A percentile compares a stretch with the other conserved stretches of the same genome.
Conservation (phyloP, 2,113 vertebrate genomes). For the Okapia johnstoni region DNA sequence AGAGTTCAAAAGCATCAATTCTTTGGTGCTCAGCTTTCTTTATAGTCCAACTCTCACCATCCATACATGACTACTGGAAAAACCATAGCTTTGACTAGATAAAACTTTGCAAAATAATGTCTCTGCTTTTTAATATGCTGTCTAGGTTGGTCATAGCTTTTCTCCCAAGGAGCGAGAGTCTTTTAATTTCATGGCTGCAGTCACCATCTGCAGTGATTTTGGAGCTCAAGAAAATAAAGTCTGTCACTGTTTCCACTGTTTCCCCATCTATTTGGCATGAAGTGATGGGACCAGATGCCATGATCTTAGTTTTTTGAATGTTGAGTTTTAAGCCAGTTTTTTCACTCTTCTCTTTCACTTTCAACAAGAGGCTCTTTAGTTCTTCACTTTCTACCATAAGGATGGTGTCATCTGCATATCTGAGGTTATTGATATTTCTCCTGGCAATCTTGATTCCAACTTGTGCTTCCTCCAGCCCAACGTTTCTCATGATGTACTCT, state of each 20-base stretch:
- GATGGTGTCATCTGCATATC: not conserved
- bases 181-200: not conserved
- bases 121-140: not conserved
- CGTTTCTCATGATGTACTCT: not conserved
- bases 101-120: not conserved
- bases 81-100: not conserved
- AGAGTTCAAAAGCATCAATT: not conserved
- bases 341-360: not conserved
- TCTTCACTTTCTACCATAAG: not conserved
- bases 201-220: not conserved
- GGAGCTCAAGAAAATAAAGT: not conserved
- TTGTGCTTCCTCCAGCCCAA: not conserved
- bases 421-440: not conserved
- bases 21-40: not conserved
- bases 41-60: not conserved
- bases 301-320: not conserved
- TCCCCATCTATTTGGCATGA: not conserved
- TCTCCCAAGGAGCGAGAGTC: not conserved
- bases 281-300: not conserved
- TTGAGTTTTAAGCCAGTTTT: not conserved
- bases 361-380: not conserved
- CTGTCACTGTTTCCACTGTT: not conserved
- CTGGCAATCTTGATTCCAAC: not conserved
- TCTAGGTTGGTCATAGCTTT: not conserved
- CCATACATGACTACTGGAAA: not conserved